Conservation (phyloP, 2,797 vertebrate genomes). For the Acipenser ruthenus region DNA sequence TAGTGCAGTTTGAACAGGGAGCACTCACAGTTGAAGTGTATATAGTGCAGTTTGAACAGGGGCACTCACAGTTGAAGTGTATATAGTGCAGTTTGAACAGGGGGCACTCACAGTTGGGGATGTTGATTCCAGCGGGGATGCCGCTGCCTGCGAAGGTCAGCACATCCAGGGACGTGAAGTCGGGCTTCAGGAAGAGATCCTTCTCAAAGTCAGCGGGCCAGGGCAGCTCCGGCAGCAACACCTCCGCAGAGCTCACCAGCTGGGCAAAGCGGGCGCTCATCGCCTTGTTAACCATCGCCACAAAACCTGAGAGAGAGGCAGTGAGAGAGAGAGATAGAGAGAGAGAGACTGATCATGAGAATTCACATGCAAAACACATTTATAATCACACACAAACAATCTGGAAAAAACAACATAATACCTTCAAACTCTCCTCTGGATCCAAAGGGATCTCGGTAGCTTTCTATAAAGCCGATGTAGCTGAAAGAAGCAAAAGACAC, state of each 20-base stretch:
- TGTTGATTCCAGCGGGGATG: slow-evolving; percentile 88
- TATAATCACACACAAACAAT: background rate
- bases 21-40: background rate
- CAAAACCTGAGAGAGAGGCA: slow-evolving; percentile 59
- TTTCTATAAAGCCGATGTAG: slow-evolving; percentile 91
- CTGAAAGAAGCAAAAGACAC: slow-evolving; percentile 35
- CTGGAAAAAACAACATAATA: slow-evolving; percentile 32
- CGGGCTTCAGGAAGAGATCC: slow-evolving; percentile 49
- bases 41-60: background rate
- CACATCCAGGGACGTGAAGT: slow-evolving; percentile 80
- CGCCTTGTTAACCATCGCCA: slow-evolving; percentile 85
- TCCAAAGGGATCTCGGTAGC: slow-evolving; percentile 87
- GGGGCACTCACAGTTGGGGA: slow-evolving; percentile 76
- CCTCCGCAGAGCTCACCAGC: slow-evolving; percentile 42
- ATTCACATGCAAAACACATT: background rate
- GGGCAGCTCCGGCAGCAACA: slow-evolving; percentile 45
- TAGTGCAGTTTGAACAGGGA: no score
- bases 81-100: background rate
- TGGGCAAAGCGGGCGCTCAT: slow-evolving; percentile 67
- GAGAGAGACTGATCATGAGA: no score
- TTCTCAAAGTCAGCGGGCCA: slow-evolving; percentile 54
- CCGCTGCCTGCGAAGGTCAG: slow-evolving; percentile 85
- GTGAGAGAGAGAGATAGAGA: no score
- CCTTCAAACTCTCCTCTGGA: slow-evolving; percentile 93
- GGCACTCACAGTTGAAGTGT: slow-evolving; percentile 58